Evolutionary conservation across 2,888 invertebrate species (phyloP).

Genomic region (Pachymerium ferrugineum): DNA sequence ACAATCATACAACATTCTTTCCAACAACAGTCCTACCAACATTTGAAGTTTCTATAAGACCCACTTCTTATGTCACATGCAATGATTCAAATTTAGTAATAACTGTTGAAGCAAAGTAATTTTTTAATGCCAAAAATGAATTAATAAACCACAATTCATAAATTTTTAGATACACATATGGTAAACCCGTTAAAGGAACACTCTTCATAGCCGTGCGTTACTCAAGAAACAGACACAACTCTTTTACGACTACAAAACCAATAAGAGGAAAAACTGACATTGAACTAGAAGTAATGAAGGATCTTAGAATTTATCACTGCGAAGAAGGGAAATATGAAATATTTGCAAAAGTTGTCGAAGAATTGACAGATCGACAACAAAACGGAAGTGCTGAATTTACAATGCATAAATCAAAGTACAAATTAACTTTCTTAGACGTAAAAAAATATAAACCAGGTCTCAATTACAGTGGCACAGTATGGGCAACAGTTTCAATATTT

Average conservation of each 20-base stretch:
- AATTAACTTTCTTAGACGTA: constrained; percentile 46
- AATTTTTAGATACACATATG: constrained; percentile 39
- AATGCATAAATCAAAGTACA: constrained; percentile 47
- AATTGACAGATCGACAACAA: constrained; percentile 45
- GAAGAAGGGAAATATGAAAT: constrained; percentile 43
- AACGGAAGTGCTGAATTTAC: constrained; percentile 41
- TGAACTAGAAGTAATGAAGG: constrained; percentile 31
- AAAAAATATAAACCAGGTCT: constrained; percentile 51
- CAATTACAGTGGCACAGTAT: constrained; percentile 47
- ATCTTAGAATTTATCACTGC: constrained; percentile 32
- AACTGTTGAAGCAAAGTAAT: constrained; percentile 50
- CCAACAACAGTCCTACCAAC: constrained; percentile 53
- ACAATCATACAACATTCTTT: too few species aligned
- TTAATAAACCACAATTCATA: background rate
- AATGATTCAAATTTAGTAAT: constrained; percentile 46
- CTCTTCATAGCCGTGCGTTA: constrained; percentile 27
- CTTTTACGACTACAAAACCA: constrained; percentile 27
- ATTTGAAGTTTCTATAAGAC: constrained; percentile 51
- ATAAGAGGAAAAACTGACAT: constrained; percentile 34
- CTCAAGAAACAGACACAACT: background rate
- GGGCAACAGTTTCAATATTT: too few species aligned
- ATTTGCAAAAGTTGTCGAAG: constrained; percentile 50
- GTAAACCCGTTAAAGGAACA: constrained; percentile 36
- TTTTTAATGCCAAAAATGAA: background rate
- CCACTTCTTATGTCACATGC: constrained; percentile 48